These are phyloP conservation scores for Chelmon rostratus DNA, from an alignment of 2,797 vertebrate species.

Conservation along the genomic window DNA sequence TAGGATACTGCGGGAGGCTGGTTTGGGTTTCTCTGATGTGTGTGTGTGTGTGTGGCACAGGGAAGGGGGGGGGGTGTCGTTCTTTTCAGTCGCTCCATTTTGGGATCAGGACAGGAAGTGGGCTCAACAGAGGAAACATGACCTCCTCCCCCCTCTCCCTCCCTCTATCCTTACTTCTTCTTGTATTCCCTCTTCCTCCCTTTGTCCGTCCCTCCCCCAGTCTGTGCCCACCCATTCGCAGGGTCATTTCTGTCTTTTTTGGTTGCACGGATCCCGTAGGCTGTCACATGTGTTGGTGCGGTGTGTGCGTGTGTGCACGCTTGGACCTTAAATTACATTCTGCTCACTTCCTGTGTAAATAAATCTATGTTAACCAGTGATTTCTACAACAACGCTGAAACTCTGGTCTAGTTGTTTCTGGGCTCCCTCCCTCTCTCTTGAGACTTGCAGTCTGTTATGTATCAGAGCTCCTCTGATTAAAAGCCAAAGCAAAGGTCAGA, in stretches of 20 bases:
- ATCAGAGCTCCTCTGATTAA: constrained; percentile 74
- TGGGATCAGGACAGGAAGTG: constrained; percentile 79
- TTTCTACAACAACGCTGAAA: constrained; percentile 58
- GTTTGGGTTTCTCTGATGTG: constrained; percentile 69
- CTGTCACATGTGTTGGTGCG: constrained; percentile 24
- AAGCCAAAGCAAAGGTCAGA: constrained; percentile 78
- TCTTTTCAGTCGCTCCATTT: constrained; percentile 75
- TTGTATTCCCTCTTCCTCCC: constrained; percentile 74
- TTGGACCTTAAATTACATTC: constrained; percentile 59
- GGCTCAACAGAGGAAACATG: constrained; percentile 80
- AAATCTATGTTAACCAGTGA: constrained; percentile 60
- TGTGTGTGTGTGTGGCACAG: constrained; percentile 30
- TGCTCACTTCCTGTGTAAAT: constrained; percentile 65
- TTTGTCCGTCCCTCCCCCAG: constrained; percentile 66
- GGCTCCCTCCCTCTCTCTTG: constrained; percentile 66
- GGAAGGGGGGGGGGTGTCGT: constrained; percentile 26
- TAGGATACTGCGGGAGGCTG: constrained; percentile 59
- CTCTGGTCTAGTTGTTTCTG: constrained; percentile 49
- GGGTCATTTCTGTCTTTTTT: constrained; percentile 45
- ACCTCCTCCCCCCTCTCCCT: constrained; percentile 58
- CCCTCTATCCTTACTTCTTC: constrained; percentile 70
- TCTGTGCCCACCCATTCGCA: constrained; percentile 49
- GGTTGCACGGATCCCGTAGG: constrained; percentile 14
- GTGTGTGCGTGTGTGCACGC: constrained; percentile 7
- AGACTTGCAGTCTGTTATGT: constrained; percentile 69